Base-by-base conservation (phyloP, 2,797 vertebrate genomes). In the Melanotaenia maccullochi region DNA sequence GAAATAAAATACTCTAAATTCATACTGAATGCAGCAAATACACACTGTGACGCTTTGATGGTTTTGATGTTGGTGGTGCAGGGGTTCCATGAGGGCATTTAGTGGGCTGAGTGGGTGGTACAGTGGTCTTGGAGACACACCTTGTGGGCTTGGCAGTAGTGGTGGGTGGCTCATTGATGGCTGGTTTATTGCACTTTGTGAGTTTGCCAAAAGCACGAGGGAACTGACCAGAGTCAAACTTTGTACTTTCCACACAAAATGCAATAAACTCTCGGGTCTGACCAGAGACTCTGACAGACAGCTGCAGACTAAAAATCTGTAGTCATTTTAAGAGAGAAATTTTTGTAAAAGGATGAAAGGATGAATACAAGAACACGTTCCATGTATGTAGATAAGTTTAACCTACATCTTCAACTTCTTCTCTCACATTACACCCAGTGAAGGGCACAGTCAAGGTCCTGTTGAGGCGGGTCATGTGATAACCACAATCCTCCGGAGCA, bases 401-500 rank as follows among this genome's bases (percentile, higher is more conserved):
- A 60, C 78, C 4, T 68, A 85, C 87, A 38, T 51, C 11, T 18
- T 24, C 25, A 18, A 22, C 68, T 25, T 47, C 9, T n/a, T 22
- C 22, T 24, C 35, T 65, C 14, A 91, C 88, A 38, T 79, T 44
- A 61, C 91, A 93, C 0, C 87, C 91, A 25, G 57, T 70, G 42
- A 88, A 92, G 8, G 81, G 79, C 5, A 92, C 64, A 40, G 32
- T 81, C 25, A 93, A 25, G 5, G 57, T 73, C 20, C 73, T 85
- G 1, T 49, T 16, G 0, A 52, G 0, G 0, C 0, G 1, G 56
- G 75, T 54, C 28, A 89, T 33, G 9, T 62, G 6, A 73, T 87
- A 91, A 0, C 76, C 86, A 69, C 92, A 93, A 16, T 33, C 57
- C 1, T 49, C 20, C 4, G 64, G 71, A 9, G 75, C 79, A 0